Base-by-base conservation (phyloP, 30 jellyfish, hydroid and myxozoan species). In the Nemopilema nomurai region DNA sequence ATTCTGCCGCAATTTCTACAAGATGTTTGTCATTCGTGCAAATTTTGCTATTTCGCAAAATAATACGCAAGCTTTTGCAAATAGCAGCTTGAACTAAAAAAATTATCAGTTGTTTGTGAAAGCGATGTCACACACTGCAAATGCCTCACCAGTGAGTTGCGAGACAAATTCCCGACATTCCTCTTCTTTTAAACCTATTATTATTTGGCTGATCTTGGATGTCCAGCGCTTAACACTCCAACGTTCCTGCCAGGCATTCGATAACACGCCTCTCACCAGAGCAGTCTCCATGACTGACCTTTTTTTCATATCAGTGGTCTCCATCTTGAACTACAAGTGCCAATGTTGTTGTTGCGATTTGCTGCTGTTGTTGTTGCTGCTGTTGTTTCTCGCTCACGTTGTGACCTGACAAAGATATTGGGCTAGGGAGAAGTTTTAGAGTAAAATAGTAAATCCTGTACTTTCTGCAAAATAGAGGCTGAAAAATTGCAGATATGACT, bases 181-280 rank as follows among this genome's bases (percentile, higher is more conserved):
- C 17, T 69, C 51, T 67, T 30, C 69, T 22, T 51, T 33, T 51
- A 69, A 23, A 26, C 41, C 16, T 0, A 33, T n/a, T 18, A 50
- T 69, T 30, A 52, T 18, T 41, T 52, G 53, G 80, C 84, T 73
- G 52, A 82, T 75, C 72, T 82, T 70, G 26, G 62, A 18, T 8
- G 80, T 33, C 91, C 91, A 82, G 23, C 25, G 23, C 18, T 82
- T 83, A 6, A 51, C 91, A 16, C 29, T 20, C 91, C 91, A 82
- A n/a, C 62, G 91, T 51, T 82, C 91, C 69, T 67, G 67, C 91
- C 91, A 82, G 18, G 91, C 91, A 9, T 74, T 82, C 57, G 53
- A 51, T 62, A 82, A 84, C 57, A 82, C 31, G 4, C 8, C 16
- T 18, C 49, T 74, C 32, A 74, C 84, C 33, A 18, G 51, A 3